phyloP scores from a whole-genome alignment of 2,113 vertebrate species.

The Osmerus mordax region DNA sequence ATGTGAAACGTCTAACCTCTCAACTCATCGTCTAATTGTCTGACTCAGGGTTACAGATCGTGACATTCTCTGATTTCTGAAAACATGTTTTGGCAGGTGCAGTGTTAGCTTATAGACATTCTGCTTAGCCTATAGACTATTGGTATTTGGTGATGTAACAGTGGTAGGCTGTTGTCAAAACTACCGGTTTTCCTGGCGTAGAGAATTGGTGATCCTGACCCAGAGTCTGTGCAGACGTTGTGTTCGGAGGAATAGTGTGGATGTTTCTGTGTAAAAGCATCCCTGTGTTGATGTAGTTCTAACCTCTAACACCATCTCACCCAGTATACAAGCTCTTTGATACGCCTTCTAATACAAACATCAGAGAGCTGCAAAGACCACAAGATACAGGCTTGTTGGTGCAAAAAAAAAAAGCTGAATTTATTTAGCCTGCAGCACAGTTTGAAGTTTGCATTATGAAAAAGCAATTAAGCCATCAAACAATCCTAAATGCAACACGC shows the following conservation, averaged over 20 bases:
- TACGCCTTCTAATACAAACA: not conserved
- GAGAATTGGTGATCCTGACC: not conserved
- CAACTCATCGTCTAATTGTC: too few relatives aligned
- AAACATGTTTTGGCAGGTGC: too few relatives aligned
- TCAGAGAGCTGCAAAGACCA: not conserved
- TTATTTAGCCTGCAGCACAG: not conserved
- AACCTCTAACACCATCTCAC: slow-evolving; percentile 1
- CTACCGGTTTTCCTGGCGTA: not conserved
- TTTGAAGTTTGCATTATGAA: too few relatives aligned
- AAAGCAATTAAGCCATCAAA: not conserved
- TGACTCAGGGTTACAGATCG: too few relatives aligned
- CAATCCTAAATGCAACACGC: not conserved
- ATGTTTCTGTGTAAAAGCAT: slow-evolving; percentile 2
- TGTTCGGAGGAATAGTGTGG: not conserved
- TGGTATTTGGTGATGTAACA: not conserved
- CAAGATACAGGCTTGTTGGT: not conserved
- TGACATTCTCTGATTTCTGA: too few relatives aligned
- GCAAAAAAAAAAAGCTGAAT: not conserved
- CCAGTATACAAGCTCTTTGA: not conserved
- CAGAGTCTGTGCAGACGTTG: not conserved
- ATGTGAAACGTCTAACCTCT: not conserved
- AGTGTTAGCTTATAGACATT: too few relatives aligned
- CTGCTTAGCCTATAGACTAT: not conserved
- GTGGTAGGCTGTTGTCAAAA: not conserved
- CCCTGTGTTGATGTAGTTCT: slow-evolving; percentile 6